Conservation (phyloP, 2,888 invertebrate genomes). For the Scaptomyza cyrtandrae region DNA sequence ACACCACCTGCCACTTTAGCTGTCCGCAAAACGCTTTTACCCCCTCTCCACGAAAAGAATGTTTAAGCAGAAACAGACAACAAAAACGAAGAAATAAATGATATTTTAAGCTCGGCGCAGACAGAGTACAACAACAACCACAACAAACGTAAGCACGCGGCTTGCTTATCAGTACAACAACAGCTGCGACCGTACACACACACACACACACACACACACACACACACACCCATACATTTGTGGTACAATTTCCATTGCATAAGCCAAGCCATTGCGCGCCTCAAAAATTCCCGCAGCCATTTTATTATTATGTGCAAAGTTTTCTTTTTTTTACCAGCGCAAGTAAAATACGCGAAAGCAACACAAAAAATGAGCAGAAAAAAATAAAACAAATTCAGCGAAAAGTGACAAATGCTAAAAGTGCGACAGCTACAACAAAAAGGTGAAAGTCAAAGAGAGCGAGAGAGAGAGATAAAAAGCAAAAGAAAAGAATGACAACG, state of each 20-base stretch:
- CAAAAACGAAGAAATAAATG: conserved; percentile 2
- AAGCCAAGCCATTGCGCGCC: conserved; percentile 67
- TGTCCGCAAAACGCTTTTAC: conserved; percentile 49
- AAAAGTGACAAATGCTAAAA: conserved; percentile 53
- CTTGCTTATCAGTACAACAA: conserved; percentile 68
- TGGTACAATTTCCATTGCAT: conserved; percentile 64
- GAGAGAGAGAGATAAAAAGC: neutral
- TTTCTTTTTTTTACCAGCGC: conserved; percentile 53
- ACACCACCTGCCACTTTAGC: conserved; percentile 60
- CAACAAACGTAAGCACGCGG: conserved; percentile 62
- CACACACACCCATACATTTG: neutral
- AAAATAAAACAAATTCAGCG: conserved; percentile 61
- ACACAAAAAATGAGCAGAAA: conserved; percentile 9
- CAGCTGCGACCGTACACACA: conserved; percentile 57
- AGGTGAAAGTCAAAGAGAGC: neutral
- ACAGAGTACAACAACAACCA: conserved; percentile 43
- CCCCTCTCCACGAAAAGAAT: conserved; percentile 16
- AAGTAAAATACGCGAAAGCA: conserved; percentile 29
- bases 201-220: neutral
- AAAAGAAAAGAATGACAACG: conserved; percentile 62
- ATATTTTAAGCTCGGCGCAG: conserved; percentile 59
- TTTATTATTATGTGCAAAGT: conserved; percentile 77
- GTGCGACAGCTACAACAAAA: conserved; percentile 1
- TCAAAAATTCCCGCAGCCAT: conserved; percentile 70
- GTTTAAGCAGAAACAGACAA: conserved; percentile 34